phyloP scores from a whole-genome alignment of 2,113 vertebrate species.

The Ancistrus triradiatus region DNA sequence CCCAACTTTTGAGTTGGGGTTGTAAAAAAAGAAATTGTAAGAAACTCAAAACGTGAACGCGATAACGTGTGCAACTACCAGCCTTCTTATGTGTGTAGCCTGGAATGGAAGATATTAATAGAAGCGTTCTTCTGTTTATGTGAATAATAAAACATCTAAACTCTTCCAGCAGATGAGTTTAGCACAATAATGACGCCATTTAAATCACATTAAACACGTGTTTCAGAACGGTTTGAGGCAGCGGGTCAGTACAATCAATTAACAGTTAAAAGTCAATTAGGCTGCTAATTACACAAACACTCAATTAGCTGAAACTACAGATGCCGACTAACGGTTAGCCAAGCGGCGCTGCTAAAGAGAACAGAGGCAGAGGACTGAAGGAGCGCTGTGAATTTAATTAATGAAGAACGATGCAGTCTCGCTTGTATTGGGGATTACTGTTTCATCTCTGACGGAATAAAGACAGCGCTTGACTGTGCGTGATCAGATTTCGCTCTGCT shows the following conservation, averaged over 20 bases:
- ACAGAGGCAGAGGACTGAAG: neutral
- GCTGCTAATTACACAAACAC: neutral
- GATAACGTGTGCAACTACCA: too few species aligned
- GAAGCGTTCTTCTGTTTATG: too few species aligned
- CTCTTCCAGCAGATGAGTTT: too few species aligned
- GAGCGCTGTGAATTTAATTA: too few species aligned
- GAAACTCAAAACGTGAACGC: neutral
- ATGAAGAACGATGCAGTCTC: too few species aligned
- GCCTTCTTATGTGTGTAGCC: too few species aligned
- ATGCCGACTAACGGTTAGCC: neutral
- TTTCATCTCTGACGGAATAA: too few species aligned
- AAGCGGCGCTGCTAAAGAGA: neutral
- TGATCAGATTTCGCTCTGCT: neutral
- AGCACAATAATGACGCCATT: neutral
- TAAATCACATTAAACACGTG: neutral
- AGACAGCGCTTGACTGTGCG: neutral
- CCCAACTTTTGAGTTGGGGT: too few species aligned
- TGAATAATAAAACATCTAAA: too few species aligned
- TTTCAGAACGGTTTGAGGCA: neutral
- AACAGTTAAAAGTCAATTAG: neutral
- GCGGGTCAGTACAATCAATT: neutral
- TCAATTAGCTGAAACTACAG: neutral
- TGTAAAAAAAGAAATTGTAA: too few species aligned
- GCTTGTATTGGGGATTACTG: too few species aligned
- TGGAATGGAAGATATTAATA: too few species aligned